Conservation (phyloP, 2,797 vertebrate genomes). For the Myiotriccus ornatus region DNA sequence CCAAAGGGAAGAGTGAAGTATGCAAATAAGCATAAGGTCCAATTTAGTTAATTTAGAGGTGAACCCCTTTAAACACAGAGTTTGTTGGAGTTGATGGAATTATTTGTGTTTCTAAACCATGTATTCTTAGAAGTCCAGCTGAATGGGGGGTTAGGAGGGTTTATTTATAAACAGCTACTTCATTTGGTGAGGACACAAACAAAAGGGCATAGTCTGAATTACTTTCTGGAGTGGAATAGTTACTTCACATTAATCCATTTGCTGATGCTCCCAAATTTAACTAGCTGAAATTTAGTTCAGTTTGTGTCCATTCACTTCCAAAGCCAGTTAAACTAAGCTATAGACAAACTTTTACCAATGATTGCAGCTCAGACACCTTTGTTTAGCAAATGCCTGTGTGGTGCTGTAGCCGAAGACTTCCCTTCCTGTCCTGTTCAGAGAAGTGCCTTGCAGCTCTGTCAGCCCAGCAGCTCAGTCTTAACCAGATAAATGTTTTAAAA, state of each 20-base stretch:
- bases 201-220: not conserved
- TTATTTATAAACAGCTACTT: not conserved
- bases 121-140: not conserved
- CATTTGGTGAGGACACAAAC: rapidly evolving
- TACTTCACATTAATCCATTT: not conserved
- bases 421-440: not conserved
- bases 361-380: not conserved
- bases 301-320: not conserved
- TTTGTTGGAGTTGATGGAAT: not conserved
- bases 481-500: not conserved
- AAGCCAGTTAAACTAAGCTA: not conserved
- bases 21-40: not conserved
- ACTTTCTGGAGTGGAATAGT: not conserved
- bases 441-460: not conserved
- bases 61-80: not conserved
- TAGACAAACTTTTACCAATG: not conserved
- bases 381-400: not conserved
- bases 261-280: not conserved
- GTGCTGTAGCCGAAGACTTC: not conserved
- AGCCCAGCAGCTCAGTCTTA: not conserved
- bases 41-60: not conserved
- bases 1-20: not conserved
- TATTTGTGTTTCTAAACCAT: not conserved
- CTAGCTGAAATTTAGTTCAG: not conserved
- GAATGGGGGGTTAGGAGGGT: not conserved